Evolutionary conservation across 2,797 vertebrate genomes (phyloP).

Genomic region (Etheostoma nigrum): DNA sequence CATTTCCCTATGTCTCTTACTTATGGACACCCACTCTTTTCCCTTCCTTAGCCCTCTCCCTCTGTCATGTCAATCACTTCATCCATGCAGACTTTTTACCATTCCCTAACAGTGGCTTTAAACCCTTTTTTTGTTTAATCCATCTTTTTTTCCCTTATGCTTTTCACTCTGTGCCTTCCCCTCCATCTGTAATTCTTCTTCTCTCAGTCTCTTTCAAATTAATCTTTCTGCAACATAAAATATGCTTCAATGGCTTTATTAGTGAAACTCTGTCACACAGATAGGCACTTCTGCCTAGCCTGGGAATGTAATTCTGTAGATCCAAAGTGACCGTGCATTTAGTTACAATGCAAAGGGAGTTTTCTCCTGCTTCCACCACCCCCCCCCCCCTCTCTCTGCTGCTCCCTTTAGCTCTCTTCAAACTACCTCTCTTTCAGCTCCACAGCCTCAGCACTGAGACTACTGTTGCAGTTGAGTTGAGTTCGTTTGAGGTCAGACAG

Average conservation of each 20-base stretch:
- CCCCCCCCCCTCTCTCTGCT: not conserved
- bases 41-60: constrained; percentile 23
- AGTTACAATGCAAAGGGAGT: constrained; percentile 11
- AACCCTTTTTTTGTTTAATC: constrained; percentile 3
- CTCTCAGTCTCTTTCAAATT: not conserved
- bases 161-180: not conserved
- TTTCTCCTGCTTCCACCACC: constrained; percentile 2
- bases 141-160: not conserved
- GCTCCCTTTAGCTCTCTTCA: constrained; percentile 33
- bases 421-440: constrained; percentile 43
- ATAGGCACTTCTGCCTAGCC: too few relatives aligned
- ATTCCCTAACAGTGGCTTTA: constrained; percentile 7
- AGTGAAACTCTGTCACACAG: not conserved
- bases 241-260: not conserved
- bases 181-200: not conserved
- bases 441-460: constrained; percentile 60
- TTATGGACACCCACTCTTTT: constrained; percentile 51
- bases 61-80: not conserved
- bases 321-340: not conserved
- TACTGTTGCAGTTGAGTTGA: constrained; percentile 54
- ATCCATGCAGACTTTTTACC: constrained; percentile 18
- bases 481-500: constrained; percentile 77
- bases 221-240: not conserved
- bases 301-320: too few relatives aligned
- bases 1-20: constrained; percentile 48